Evolutionary conservation across 2,797 vertebrate species (phyloP).

Genomic region (Sebastiscus albofasciatus): DNA sequence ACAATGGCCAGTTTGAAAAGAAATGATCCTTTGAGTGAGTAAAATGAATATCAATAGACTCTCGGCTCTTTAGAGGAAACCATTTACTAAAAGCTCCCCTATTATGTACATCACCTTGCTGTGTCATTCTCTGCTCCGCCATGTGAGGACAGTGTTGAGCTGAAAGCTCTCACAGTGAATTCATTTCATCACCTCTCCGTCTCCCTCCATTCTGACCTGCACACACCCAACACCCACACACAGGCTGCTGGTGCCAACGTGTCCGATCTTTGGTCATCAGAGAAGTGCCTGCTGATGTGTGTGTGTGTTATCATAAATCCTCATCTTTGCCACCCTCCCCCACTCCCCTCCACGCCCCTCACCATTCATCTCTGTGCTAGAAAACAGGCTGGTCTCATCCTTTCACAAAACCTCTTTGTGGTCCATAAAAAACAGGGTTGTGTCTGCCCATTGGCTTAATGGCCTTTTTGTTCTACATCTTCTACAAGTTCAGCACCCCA

Average conservation of each 20-base stretch:
- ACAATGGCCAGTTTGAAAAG: not conserved
- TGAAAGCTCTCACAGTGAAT: slow-evolving; percentile 32
- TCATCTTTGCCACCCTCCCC: slow-evolving; percentile 35
- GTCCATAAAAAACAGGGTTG: slow-evolving; percentile 4
- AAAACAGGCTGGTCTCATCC: slow-evolving; percentile 29
- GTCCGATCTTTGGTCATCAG: slow-evolving; percentile 33
- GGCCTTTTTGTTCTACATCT: slow-evolving; percentile 22
- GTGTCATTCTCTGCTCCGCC: slow-evolving; percentile 60
- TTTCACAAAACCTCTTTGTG: slow-evolving; percentile 56
- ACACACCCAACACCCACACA: slow-evolving; percentile 35
- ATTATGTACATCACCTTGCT: not conserved
- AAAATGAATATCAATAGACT: not conserved
- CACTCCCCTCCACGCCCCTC: not conserved
- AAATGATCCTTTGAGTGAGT: not conserved
- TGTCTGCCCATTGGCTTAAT: slow-evolving; percentile 30
- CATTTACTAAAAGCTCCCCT: not conserved
- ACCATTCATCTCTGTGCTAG: not conserved
- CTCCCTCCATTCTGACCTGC: slow-evolving; percentile 27
- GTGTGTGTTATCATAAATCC: slow-evolving; percentile 41
- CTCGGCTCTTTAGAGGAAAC: not conserved
- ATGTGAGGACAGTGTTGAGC: slow-evolving; percentile 78
- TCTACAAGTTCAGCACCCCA: not conserved
- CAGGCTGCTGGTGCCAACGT: slow-evolving; percentile 22
- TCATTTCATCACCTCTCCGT: not conserved
- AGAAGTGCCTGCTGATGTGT: slow-evolving; percentile 20